Evolutionary conservation across 1,140 invertebrate species (phyloP), one percentile per base, ranked within the genome.

Genomic region (Lucilia cuprina): DNA sequence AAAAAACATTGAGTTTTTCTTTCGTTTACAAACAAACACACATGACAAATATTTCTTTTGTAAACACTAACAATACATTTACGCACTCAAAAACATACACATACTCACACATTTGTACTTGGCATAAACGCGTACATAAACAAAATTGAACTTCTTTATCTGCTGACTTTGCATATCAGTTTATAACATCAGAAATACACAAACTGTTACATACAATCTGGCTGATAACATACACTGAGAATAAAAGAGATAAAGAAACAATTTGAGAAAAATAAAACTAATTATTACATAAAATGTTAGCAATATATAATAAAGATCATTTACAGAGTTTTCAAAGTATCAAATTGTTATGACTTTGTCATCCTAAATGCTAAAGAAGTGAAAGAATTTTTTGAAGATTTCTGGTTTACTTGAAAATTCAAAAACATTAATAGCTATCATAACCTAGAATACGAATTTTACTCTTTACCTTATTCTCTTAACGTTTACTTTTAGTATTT

Each of bases 131-230:
- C 55, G n/a, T 60, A 60, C 55, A 60, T 60, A 60, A 60, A 60
- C 55, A 60, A 60, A 60, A 60, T 60, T 60, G 55, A 60, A 60
- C 55, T 60, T 60, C 55, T 60, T 60, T 60, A 60, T 60, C 55
- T 60, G 55, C 55, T 60, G 55, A 60, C 55, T 60, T 60, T 60
- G 55, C 55, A 60, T 60, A 60, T 60, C 55, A 17, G 55, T 60
- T 60, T 60, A 60, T 17, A n/a, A 60, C 55, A 17, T 60, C 55
- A n/a, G 5, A 17, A 60, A 60, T 14, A 60, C 50, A 60, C 50
- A 60, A 60, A 60, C 55, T 17, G 5, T 1, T 3, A 60, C 55
- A 60, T 60, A 60, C 55, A 60, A 14, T n/a, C 55, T 17, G 13
- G 55, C 55, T n/a, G 13, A 60, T 60, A 41, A 41, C 0, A 8